A percentile compares a stretch with the other conserved stretches of the same genome.
phyloP scores from a whole-genome alignment of 2,797 vertebrate species.

The Cyprinodon diabolis region DNA sequence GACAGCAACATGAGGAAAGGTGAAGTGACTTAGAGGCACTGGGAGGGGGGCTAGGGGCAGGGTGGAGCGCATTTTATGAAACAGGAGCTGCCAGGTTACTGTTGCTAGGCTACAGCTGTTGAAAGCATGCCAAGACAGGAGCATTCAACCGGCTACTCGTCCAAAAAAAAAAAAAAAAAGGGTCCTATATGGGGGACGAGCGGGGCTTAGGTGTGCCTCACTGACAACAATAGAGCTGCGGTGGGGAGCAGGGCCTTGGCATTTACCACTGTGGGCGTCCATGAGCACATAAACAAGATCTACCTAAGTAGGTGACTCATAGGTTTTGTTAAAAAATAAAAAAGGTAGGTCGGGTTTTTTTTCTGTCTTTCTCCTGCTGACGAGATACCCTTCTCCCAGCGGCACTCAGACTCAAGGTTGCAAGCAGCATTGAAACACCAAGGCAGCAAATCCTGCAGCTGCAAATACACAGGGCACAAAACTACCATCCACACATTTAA shows the following conservation, averaged over 20 bases:
- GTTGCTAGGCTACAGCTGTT: slow-evolving; percentile 84
- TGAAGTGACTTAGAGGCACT: slow-evolving; percentile 43
- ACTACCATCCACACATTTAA: too few relatives aligned
- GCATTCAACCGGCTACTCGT: slow-evolving; percentile 34
- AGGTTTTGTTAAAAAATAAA: slow-evolving; percentile 6
- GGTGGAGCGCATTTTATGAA: slow-evolving; percentile 71
- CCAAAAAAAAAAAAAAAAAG: slow-evolving; percentile 33
- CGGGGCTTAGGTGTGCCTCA: slow-evolving; percentile 89
- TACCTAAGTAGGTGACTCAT: slow-evolving; percentile 48
- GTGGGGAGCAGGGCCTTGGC: slow-evolving; percentile 37
- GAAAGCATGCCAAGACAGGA: slow-evolving; percentile 89
- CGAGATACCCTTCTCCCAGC: slow-evolving; percentile 1
- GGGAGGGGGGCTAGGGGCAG: background rate
- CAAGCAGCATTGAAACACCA: background rate
- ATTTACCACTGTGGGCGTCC: slow-evolving; percentile 14
- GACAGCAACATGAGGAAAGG: slow-evolving; percentile 29
- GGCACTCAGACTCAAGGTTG: background rate
- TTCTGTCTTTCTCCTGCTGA: background rate
- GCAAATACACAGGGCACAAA: background rate
- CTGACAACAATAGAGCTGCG: slow-evolving; percentile 80
- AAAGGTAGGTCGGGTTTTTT: background rate
- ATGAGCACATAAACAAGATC: slow-evolving; percentile 9
- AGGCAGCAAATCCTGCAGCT: background rate
- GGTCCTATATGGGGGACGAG: slow-evolving; percentile 51
- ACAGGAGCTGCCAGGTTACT: slow-evolving; percentile 60